phyloP scores from a whole-genome alignment of 2,888 invertebrate genomes.

The Myathropa florea region DNA sequence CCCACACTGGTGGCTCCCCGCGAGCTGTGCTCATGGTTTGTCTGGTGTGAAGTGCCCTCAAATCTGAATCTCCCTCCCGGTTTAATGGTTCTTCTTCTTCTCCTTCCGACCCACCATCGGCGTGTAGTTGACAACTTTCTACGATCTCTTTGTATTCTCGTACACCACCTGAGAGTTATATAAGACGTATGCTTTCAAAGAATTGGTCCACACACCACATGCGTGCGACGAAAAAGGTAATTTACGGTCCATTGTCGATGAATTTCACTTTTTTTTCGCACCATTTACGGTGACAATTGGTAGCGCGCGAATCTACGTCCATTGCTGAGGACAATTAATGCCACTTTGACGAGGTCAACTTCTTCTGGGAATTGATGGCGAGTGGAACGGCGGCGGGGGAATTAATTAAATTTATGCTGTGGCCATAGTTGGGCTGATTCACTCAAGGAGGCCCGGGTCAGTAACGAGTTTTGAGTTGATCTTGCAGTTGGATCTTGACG shows the following conservation, averaged over 20 bases:
- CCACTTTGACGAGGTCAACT: not conserved
- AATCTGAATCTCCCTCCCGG: not conserved
- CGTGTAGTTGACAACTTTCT: not conserved
- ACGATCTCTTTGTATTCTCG: not conserved
- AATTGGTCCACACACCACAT: not conserved
- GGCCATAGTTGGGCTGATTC: not conserved
- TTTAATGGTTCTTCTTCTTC: not conserved
- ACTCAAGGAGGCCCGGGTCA: not conserved
- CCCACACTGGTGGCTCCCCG: not conserved
- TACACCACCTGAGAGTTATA: not conserved
- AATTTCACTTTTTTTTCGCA: not conserved
- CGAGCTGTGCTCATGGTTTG: not conserved
- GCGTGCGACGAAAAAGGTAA: not conserved
- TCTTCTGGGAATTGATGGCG: not conserved
- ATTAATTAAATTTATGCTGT: not conserved
- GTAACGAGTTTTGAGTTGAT: not conserved
- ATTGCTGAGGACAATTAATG: not conserved
- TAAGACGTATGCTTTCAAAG: not conserved
- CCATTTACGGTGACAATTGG: not conserved
- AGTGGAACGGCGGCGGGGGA: not conserved
- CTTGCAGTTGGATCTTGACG: not conserved
- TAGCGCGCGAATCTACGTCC: not conserved
- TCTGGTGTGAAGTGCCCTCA: not conserved
- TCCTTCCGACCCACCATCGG: not conserved
- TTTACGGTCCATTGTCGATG: not conserved